phyloP scores from a whole-genome alignment of 2,888 invertebrate species.

The Flexamia atlantica region DNA sequence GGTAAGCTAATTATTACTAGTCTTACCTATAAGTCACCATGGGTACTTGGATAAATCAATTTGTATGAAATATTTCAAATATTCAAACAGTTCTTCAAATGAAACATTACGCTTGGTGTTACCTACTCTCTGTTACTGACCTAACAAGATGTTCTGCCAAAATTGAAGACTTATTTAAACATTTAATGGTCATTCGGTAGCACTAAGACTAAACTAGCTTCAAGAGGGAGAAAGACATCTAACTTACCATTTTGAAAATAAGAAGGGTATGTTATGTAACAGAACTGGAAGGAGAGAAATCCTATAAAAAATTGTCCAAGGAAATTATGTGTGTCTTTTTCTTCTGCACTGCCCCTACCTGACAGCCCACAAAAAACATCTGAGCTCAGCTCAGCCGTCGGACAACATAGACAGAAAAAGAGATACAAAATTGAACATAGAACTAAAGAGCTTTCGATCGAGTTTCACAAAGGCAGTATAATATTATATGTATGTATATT shows the following conservation, averaged over 20 bases:
- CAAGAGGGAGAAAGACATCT: background rate
- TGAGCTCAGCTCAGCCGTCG: too few species aligned
- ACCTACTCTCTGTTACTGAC: too few species aligned
- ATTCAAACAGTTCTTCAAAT: background rate
- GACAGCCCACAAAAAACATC: too few species aligned
- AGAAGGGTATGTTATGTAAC: constrained; percentile 42
- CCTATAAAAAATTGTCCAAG: constrained; percentile 16
- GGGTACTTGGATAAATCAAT: background rate
- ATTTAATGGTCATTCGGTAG: background rate
- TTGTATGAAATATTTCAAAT: background rate
- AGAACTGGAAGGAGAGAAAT: constrained; percentile 15
- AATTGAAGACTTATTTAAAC: background rate
- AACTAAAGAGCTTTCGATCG: too few species aligned
- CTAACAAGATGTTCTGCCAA: constrained; percentile 3
- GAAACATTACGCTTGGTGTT: background rate
- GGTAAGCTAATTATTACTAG: background rate
- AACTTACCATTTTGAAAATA: constrained; percentile 53
- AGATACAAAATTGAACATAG: too few species aligned
- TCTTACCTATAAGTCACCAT: background rate
- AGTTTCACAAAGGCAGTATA: too few species aligned
- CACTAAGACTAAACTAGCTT: background rate
- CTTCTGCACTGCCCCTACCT: background rate
- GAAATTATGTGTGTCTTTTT: background rate
- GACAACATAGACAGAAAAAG: too few species aligned
- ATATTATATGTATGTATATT: too few species aligned